Evolutionary conservation across 1,140 invertebrate species (phyloP).

Genomic region (Orchestia grillus): DNA sequence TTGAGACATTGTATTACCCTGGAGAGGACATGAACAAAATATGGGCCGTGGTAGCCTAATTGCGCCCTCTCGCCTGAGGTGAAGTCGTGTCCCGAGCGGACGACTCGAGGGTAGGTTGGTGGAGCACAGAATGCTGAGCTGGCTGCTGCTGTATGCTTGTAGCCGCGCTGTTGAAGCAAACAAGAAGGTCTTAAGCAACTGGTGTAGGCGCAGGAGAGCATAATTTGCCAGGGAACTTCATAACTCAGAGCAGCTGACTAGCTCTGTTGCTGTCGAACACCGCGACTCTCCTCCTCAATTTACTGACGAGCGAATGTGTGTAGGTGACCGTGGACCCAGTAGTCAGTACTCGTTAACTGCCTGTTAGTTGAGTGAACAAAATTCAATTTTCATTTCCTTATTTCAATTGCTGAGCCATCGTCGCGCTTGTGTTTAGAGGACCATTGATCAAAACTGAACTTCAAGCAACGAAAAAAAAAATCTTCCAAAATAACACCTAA

Average conservation of each 20-base stretch:
- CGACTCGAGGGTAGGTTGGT: no score
- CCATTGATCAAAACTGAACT: neutral
- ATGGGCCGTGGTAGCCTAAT: no score
- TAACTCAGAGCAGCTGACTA: neutral
- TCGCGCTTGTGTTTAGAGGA: no score
- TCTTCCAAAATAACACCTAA: neutral
- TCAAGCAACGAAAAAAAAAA: neutral
- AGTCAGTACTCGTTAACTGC: neutral
- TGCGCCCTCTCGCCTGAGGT: no score
- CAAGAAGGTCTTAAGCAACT: neutral
- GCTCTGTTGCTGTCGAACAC: neutral
- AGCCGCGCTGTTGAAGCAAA: neutral
- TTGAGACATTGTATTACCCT: no score
- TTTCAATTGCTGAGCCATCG: no score
- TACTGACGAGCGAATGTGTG: neutral
- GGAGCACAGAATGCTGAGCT: no score
- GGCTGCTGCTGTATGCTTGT: neutral
- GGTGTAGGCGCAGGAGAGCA: neutral
- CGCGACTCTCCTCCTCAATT: neutral
- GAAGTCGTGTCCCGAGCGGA: no score
- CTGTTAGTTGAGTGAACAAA: neutral
- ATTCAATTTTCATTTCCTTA: neutral
- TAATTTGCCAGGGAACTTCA: neutral
- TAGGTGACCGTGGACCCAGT: neutral
- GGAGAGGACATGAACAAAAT: no score